A percentile compares a stretch with the other conserved stretches of the same genome.
Conservation (phyloP, 2,888 invertebrate species). For the Orthosia cruda region DNA sequence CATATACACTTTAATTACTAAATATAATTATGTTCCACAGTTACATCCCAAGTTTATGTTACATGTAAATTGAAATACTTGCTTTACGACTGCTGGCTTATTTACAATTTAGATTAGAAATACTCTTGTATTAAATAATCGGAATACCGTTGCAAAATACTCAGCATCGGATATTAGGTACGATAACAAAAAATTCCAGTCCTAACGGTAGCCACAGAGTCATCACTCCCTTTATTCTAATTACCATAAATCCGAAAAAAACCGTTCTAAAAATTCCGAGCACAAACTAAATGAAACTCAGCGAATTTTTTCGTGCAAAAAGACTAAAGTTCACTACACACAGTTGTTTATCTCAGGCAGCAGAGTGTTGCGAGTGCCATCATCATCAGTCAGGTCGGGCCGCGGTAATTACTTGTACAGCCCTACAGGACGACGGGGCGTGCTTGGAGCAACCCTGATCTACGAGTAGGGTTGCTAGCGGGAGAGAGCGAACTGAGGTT, state of each 20-base stretch:
- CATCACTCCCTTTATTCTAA: constrained; percentile 42
- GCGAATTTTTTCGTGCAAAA: constrained; percentile 58
- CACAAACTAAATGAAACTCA: constrained; percentile 61
- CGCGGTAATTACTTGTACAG: constrained; percentile 65
- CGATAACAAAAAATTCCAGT: constrained; percentile 1
- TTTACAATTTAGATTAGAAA: constrained; percentile 54
- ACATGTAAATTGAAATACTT: constrained; percentile 54
- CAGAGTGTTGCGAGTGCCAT: constrained; percentile 62
- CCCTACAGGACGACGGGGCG: constrained; percentile 65
- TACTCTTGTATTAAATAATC: constrained; percentile 15
- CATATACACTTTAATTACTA: constrained; percentile 56
- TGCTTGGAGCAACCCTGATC: constrained; percentile 65
- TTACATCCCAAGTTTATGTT: constrained; percentile 51
- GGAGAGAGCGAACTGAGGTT: constrained; percentile 23
- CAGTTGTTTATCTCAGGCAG: constrained; percentile 61
- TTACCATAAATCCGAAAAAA: constrained; percentile 59
- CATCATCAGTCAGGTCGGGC: constrained; percentile 68
- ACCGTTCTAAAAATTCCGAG: constrained; percentile 40
- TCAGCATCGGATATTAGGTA: constrained; percentile 1
- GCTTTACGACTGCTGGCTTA: constrained; percentile 47
- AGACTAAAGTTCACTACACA: constrained; percentile 59
- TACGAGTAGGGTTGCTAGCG: constrained; percentile 53
- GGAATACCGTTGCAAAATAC: constrained; percentile 31
- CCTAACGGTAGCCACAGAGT: constrained; percentile 35
- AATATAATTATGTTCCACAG: constrained; percentile 56